Evolutionary conservation across 2,113 vertebrate species (phyloP), one percentile per base, ranked within the genome.

Genomic region (Pteropus alecto): DNA sequence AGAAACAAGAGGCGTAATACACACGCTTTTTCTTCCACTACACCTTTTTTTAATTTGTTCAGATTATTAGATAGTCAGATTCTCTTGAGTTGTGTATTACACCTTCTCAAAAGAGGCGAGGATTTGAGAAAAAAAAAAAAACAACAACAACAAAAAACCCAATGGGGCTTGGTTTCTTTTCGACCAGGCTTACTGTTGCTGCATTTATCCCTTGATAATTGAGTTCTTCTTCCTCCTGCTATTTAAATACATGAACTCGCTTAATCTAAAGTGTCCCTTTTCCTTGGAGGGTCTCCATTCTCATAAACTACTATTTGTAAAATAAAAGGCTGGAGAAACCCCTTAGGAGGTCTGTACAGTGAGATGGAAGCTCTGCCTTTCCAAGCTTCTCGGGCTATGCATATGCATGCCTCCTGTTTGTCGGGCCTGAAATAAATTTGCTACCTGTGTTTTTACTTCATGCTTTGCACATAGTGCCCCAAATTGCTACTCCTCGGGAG

Each of bases 381-480:
- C 61, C 83, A 38, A 24, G 35, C 30, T 56, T 41, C 76, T 19
- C 26, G 79, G 70, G 46, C 58, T 78, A 30, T 90, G 56, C 81
- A 26, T 90, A 54, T 54, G 46, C 28, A 41, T 51, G 11, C 38
- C 26, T 92, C 46, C 87, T 6, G 1, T 78, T 78, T 86, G 90
- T 78, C 84, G 74, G 43, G 77, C 77, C 88, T 79, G 95, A 95
- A 82, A 83, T 92, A 68, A 91, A 92, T 79, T 90, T 93, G 81
- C 73, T 97, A 60, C 86, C 94, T 77, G 58, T 92, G 81, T 96
- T 96, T 95, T 70, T 46, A 84, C 89, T 83, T 70, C 79, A 61
- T 76, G 68, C 63, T 70, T 96, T 93, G 65, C 96, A 92, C 95
- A 92, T 9, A 73, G 82, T 92, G 43, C 30, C 78, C 74, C 86